Evolutionary conservation across 2,113 vertebrate genomes (phyloP).

Genomic region (Dicaeum eximium): DNA sequence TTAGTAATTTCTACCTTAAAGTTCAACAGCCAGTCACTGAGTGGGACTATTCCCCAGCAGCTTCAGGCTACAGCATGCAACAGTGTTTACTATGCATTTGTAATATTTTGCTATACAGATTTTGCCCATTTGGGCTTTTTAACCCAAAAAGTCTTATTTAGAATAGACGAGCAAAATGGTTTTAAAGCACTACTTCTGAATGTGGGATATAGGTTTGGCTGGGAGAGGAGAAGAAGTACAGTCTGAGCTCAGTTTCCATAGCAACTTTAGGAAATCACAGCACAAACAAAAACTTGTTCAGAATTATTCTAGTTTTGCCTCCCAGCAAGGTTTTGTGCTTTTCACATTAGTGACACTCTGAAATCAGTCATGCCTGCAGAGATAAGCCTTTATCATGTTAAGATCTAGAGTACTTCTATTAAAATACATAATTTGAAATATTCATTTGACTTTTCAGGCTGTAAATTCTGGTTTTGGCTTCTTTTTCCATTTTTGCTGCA

Average conservation of each 20-base stretch:
- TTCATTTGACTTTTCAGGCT: not conserved
- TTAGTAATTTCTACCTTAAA: not conserved
- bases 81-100: not conserved
- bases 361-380: not conserved
- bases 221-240: not conserved
- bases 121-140: not conserved
- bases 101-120: not conserved
- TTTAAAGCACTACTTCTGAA: not conserved
- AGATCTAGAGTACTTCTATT: not conserved
- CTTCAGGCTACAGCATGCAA: not conserved
- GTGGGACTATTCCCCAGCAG: not conserved
- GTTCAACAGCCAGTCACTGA: not conserved
- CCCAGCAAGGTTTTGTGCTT: not conserved
- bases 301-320: not conserved
- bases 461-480: not conserved
- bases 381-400: not conserved
- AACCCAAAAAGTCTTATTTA: not conserved
- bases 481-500: not conserved
- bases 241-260: not conserved
- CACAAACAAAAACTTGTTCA: not conserved
- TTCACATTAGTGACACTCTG: not conserved
- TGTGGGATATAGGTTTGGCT: not conserved
- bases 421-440: not conserved
- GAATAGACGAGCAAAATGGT: not conserved
- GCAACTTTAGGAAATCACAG: not conserved